These are phyloP conservation scores for Camptogramma bilineatum DNA, from an alignment of 2,888 invertebrate species.

Conservation along the genomic window DNA sequence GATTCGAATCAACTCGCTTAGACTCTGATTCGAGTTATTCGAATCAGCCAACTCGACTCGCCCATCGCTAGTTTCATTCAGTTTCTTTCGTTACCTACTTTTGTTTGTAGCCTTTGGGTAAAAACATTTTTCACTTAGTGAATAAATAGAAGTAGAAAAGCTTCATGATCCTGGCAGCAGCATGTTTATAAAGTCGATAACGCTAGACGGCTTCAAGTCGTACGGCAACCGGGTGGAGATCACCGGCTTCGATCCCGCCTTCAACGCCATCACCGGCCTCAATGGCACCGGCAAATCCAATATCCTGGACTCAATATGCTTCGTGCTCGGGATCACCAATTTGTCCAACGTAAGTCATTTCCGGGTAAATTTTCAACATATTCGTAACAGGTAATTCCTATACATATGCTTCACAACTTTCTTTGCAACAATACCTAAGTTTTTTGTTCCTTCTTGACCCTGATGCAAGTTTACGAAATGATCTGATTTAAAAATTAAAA, in stretches of 20 bases:
- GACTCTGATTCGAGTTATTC: too few relatives aligned
- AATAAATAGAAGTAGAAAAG: not conserved
- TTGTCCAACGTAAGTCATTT: slow-evolving; percentile 90
- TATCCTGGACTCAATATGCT: slow-evolving; percentile 98
- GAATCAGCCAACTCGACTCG: too few relatives aligned
- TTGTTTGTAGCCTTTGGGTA: too few relatives aligned
- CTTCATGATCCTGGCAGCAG: slow-evolving; percentile 38
- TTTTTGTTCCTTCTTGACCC: too few relatives aligned
- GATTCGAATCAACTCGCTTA: too few relatives aligned
- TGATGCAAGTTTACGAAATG: too few relatives aligned
- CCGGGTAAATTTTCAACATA: not conserved
- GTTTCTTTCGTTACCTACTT: not conserved
- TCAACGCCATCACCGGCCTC: slow-evolving; percentile 99
- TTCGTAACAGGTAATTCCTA: not conserved
- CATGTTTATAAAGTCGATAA: slow-evolving; percentile 97
- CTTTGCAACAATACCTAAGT: too few relatives aligned
- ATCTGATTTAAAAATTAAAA: too few relatives aligned
- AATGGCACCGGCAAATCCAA: slow-evolving; percentile 99
- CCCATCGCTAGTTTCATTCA: too few relatives aligned
- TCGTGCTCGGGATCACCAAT: slow-evolving; percentile 97
- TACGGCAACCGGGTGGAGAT: slow-evolving; percentile 97
- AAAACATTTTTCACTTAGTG: too few relatives aligned
- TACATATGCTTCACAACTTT: too few relatives aligned
- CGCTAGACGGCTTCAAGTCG: slow-evolving; percentile 99
- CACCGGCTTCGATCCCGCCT: slow-evolving; percentile 95